These are phyloP conservation scores for Ceuthmochares aereus DNA, from an alignment of 2,113 vertebrate genomes.

Conservation along the genomic window DNA sequence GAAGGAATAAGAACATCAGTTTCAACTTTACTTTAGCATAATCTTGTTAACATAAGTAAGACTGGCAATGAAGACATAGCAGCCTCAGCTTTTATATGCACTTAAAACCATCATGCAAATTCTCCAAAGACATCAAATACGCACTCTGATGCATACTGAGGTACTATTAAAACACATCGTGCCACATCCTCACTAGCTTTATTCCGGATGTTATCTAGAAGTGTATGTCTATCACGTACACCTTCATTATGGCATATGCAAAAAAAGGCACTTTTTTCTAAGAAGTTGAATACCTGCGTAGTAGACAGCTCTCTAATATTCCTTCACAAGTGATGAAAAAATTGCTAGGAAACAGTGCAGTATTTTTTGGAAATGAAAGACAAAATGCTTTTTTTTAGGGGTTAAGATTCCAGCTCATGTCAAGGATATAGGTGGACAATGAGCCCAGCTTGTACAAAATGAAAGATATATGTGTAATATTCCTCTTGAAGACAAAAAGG, in stretches of 20 bases:
- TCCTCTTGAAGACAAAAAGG: not conserved
- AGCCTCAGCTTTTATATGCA: not conserved
- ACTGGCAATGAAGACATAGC: not conserved
- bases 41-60: not conserved
- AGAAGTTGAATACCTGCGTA: fast-evolving
- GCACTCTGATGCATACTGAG: not conserved
- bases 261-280: not conserved
- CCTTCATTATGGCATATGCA: not conserved
- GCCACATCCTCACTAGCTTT: not conserved
- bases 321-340: not conserved
- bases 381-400: not conserved
- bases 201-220: not conserved
- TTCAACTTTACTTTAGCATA: not conserved
- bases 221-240: not conserved
- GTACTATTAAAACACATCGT: not conserved
- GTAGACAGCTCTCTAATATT: not conserved
- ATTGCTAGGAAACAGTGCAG: not conserved
- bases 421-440: not conserved
- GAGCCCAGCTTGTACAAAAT: not conserved
- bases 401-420: not conserved
- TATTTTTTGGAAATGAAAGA: not conserved
- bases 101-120: not conserved
- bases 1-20: not conserved
- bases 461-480: not conserved
- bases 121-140: not conserved